Percentiles rank a stretch among this genome's conserved stretches.
phyloP scores from a whole-genome alignment of 2,113 vertebrate species.

The Morone saxatilis region DNA sequence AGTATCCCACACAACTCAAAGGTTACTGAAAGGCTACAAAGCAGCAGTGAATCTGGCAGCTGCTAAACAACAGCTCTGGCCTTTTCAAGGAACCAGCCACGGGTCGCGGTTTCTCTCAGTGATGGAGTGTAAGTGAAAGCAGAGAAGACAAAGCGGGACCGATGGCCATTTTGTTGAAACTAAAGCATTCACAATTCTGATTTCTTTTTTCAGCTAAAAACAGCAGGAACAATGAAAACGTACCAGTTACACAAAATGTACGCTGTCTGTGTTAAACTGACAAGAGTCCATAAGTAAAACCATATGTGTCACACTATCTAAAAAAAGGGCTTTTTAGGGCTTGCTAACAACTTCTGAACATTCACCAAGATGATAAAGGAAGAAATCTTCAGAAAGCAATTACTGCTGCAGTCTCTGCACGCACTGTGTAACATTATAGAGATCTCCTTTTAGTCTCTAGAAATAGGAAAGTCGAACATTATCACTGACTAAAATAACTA shows the following conservation, averaged over 20 bases:
- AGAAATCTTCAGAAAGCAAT: conserved; percentile 24
- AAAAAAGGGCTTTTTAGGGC: conserved; percentile 11
- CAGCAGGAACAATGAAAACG: neutral
- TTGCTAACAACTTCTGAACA: conserved; percentile 19
- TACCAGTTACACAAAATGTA: neutral
- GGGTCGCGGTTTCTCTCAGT: conserved; percentile 6
- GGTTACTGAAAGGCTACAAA: conserved; percentile 30
- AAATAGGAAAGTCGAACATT: conserved; percentile 43
- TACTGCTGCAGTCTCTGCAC: conserved; percentile 15
- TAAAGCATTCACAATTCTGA: neutral
- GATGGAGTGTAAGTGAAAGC: conserved; percentile 13
- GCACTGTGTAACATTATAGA: conserved; percentile 31
- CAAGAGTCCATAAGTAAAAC: neutral
- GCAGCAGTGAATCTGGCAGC: conserved; percentile 39
- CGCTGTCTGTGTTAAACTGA: neutral
- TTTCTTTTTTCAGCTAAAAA: neutral
- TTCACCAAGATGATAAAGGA: conserved; percentile 6
- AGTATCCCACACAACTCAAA: conserved; percentile 30
- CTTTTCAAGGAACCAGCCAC: conserved; percentile 30
- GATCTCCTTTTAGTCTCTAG: conserved; percentile 52
- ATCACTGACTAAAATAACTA: conserved; percentile 60
- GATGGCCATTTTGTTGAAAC: conserved; percentile 22
- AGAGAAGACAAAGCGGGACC: conserved; percentile 12
- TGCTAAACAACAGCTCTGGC: conserved; percentile 35
- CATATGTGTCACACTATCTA: neutral